Evolutionary conservation across 2,888 invertebrate genomes (phyloP).

Genomic region (Yponomeuta cagnagella): DNA sequence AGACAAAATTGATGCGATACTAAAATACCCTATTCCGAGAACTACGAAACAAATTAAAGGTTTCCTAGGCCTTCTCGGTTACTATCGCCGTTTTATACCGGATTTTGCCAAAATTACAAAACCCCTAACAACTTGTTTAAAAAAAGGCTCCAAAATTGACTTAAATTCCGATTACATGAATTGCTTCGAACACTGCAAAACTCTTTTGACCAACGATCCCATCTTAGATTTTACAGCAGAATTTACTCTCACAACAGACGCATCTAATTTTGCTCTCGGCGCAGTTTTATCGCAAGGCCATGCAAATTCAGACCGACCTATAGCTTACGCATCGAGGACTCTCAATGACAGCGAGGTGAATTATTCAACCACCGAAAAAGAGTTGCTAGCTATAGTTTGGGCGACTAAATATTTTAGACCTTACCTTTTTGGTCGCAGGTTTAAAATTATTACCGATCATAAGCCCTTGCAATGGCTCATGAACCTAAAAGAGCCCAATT

Average conservation of each 20-base stretch:
- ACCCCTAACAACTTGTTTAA: slow-evolving; percentile 24
- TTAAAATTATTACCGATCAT: slow-evolving; percentile 41
- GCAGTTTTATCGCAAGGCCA: slow-evolving; percentile 25
- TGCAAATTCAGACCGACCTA: slow-evolving; percentile 19
- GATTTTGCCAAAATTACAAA: slow-evolving; percentile 28
- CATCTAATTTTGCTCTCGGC: slow-evolving; percentile 16
- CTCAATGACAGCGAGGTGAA: slow-evolving; percentile 28
- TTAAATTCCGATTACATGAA: slow-evolving; percentile 23
- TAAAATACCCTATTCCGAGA: slow-evolving; percentile 28
- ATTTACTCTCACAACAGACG: slow-evolving; percentile 24
- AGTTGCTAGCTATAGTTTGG: slow-evolving; percentile 35
- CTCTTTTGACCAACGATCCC: slow-evolving; percentile 28
- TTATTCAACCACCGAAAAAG: slow-evolving; percentile 32
- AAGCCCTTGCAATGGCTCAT: slow-evolving; percentile 35
- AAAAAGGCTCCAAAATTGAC: slow-evolving; percentile 22
- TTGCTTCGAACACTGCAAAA: slow-evolving; percentile 22
- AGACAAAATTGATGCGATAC: slow-evolving; percentile 27
- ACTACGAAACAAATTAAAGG: slow-evolving; percentile 27
- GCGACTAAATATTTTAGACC: slow-evolving; percentile 30
- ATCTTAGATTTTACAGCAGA: slow-evolving; percentile 35
- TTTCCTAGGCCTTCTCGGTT: slow-evolving; percentile 30
- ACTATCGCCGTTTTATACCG: slow-evolving; percentile 30
- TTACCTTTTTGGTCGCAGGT: slow-evolving; percentile 35
- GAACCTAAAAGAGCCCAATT: slow-evolving; percentile 31
- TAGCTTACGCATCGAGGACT: slow-evolving; percentile 32